Base-by-base conservation (phyloP, 2,888 invertebrate genomes). In the Leucophenga maculata region DNA sequence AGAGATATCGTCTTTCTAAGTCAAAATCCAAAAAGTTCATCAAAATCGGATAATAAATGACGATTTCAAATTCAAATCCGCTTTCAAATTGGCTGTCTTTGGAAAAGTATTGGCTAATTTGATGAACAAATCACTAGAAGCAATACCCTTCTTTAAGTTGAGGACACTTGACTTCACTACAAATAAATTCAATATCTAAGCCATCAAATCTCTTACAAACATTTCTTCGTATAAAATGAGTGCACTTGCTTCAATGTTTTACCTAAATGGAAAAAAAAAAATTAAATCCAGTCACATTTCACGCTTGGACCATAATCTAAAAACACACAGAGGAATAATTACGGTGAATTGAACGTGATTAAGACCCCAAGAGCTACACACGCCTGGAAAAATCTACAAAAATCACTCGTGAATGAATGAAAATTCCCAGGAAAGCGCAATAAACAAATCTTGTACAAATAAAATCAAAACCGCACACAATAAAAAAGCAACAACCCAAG, bases 251-350 rank as follows among this genome's bases (percentile, higher is more conserved):
- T 20, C 22, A 26, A 48, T 13, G 20, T 14, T 48, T 4, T 26
- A 22, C 8, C 26, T n/a, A n/a, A n/a, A n/a, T n/a, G n/a, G n/a
- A 2, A 18, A 39, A 39, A 57, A 1, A 39, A 54, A 72, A 79
- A 80, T 83, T 82, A 80, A 80, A 75, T 80, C 82, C 75, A 75
- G 84, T 83, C 80, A 83, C 80, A 80, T 77, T 77, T 83, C 73
- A 48, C 13, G 22, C 59, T 13, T 22, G 59, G n/a, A 60, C 39
- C 32, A 39, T 39, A 60, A 60, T 32, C 72, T 57, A 55, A 83
- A 78, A 79, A 78, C 75, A 75, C 82, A 75, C 84, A 16, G 65
- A 76, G 80, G 84, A 72, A 77, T 81, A 81, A 81, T 81, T 81
- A 84, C 81, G 59, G 67, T 70, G 77, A 84, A 84, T 76, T 66